These are phyloP conservation scores for Hydractinia symbiolongicarpus DNA, from an alignment of 30 jellyfish, hydroid and myxozoan species.

Conservation along the genomic window DNA sequence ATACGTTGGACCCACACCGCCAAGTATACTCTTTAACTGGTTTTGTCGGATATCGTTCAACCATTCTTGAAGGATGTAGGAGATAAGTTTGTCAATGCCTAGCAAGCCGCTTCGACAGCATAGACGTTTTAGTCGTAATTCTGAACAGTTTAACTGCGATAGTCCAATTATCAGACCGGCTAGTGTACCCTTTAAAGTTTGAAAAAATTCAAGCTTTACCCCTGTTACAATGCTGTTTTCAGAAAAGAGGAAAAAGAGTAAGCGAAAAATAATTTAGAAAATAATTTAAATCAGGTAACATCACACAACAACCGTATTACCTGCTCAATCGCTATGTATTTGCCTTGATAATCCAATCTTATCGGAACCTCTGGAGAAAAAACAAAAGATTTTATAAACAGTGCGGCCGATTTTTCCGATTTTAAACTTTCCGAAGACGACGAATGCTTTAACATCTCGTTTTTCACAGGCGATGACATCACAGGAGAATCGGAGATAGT, in stretches of 20 bases:
- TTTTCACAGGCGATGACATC: background rate
- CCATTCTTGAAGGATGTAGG: slow-evolving; percentile 82
- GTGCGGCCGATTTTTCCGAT: slow-evolving; percentile 40
- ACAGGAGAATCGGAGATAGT: slow-evolving; percentile 23
- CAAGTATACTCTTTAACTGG: slow-evolving; percentile 84
- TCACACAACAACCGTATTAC: slow-evolving; percentile 22
- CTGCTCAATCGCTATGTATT: slow-evolving; percentile 79
- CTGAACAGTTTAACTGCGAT: slow-evolving; percentile 91
- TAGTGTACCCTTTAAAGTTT: slow-evolving; percentile 53
- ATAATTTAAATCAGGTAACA: background rate
- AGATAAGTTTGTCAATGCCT: slow-evolving; percentile 70
- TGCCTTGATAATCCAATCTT: slow-evolving; percentile 94
- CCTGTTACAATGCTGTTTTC: background rate
- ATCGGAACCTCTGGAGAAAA: slow-evolving; percentile 99
- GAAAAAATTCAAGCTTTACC: background rate
- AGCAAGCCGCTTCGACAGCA: slow-evolving; percentile 97
- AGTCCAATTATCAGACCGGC: slow-evolving; percentile 93
- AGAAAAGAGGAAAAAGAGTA: no score
- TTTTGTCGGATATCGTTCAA: slow-evolving; percentile 70
- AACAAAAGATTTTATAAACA: slow-evolving; percentile 73
- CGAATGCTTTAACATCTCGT: background rate
- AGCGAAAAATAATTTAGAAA: background rate
- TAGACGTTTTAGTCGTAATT: slow-evolving; percentile 69
- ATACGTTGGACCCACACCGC: slow-evolving; percentile 98
- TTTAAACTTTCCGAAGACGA: slow-evolving; percentile 13